Conservation (phyloP, 2,113 vertebrate species). For the Felis catus region F.catus_Fca126_mat1.0 CM031417.1:116105501-116106000, state of each 20-base stretch:
- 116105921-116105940: neutral
- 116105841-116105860: neutral
- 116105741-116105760: neutral
- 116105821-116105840: neutral
- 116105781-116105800: neutral
- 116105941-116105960: neutral
- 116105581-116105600: neutral
- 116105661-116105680: neutral
- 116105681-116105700: neutral
- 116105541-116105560: neutral
- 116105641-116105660: neutral
- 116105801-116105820: neutral
- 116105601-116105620: neutral
- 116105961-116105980: neutral
- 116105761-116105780: neutral
- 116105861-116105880: neutral
- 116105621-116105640: neutral
- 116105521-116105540: neutral
- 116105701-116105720: neutral
- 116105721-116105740: neutral
- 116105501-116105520: neutral
- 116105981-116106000: neutral
- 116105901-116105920: neutral
- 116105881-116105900: neutral
- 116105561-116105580: fast-evolving